Evolutionary conservation across 1,140 invertebrate genomes (phyloP).

Genomic region (Drosophila varians): DNA sequence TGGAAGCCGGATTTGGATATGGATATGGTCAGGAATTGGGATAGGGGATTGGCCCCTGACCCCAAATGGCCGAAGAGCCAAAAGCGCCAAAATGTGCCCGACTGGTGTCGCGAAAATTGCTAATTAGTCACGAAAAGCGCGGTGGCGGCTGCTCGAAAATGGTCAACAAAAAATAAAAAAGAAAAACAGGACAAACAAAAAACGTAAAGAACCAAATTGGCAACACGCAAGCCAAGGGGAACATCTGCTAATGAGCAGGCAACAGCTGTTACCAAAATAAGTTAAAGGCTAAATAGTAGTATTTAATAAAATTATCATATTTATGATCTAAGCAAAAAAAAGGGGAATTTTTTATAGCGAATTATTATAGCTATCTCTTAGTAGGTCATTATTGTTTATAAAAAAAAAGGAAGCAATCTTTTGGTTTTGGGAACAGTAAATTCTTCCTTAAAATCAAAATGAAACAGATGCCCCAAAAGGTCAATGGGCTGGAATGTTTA

Average conservation of each 20-base stretch:
- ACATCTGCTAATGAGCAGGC: conserved; percentile 44
- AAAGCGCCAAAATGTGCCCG: conserved; percentile 12
- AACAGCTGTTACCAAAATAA: conserved; percentile 22
- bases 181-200: conserved; percentile 3
- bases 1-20: background rate
- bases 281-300: background rate
- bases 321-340: no score
- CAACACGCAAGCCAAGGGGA: conserved; percentile 40
- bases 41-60: conserved; percentile 26
- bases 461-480: background rate
- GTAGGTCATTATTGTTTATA: no score
- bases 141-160: conserved; percentile 48
- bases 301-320: background rate
- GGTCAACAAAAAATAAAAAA: conserved; percentile 43
- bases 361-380: no score
- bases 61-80: conserved; percentile 4
- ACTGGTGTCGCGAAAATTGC: conserved; percentile 61
- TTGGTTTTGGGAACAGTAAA: no score
- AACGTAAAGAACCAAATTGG: conserved; percentile 44
- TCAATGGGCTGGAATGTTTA: background rate
- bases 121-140: conserved; percentile 74
- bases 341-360: no score
- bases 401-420: no score
- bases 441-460: background rate
- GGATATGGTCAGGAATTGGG: background rate